phyloP scores from a whole-genome alignment of 2,797 vertebrate genomes.

The Notolabrus celidotus region DNA sequence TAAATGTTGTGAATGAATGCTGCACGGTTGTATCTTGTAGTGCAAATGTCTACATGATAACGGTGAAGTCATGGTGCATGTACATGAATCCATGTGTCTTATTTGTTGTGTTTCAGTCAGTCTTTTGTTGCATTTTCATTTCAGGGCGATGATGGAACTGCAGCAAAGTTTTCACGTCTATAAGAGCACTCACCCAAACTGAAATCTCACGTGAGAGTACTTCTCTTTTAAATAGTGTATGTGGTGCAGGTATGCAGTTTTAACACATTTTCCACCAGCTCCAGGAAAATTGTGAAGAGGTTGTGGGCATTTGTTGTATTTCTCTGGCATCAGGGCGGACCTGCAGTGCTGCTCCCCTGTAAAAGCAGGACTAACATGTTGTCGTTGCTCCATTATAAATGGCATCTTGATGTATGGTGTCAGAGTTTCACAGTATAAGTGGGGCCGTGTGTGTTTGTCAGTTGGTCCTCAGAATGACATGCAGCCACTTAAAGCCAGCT shows the following conservation, averaged over 20 bases:
- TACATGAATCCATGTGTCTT: no score
- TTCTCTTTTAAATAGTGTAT: neutral
- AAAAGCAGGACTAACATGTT: neutral
- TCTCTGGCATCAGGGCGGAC: neutral
- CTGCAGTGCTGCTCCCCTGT: neutral
- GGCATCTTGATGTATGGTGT: constrained; percentile 34
- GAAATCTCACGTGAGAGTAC: no score
- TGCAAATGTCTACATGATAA: no score
- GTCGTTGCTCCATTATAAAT: constrained; percentile 31
- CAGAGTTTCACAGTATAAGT: constrained; percentile 42
- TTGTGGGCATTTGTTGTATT: no score
- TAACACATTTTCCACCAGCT: neutral
- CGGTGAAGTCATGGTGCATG: no score
- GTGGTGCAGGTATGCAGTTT: neutral
- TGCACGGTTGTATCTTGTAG: no score
- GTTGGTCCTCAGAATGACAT: constrained; percentile 65
- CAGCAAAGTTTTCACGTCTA: no score
- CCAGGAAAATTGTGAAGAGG: neutral
- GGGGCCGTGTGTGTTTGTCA: constrained; percentile 65
- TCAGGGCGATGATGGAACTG: no score
- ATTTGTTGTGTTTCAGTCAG: no score
- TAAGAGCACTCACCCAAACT: no score
- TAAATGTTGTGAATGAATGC: no score
- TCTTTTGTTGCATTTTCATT: no score
- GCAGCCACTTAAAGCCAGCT: constrained; percentile 75